phyloP scores from a whole-genome alignment of 1,140 invertebrate genomes.

The Halyomorpha halys region DNA sequence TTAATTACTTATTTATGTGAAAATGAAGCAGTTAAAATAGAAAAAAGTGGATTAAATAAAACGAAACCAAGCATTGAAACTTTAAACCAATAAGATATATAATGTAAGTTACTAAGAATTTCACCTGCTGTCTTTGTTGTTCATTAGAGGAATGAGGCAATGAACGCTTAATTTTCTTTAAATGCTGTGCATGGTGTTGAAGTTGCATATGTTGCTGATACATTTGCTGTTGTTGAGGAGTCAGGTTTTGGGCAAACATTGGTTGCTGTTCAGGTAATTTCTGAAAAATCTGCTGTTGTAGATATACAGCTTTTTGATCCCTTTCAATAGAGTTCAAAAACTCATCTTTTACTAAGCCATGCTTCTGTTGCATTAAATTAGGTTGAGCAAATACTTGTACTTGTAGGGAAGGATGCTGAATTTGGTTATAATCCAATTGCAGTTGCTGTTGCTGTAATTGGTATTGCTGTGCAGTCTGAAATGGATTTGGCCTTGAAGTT shows the following conservation, averaged over 20 bases:
- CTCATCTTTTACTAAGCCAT: conserved; percentile 13
- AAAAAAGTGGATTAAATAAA: too few species aligned
- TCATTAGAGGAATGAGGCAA: conserved; percentile 31
- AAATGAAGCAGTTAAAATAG: too few species aligned
- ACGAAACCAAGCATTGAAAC: too few species aligned
- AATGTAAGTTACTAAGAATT: background rate
- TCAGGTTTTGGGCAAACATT: conserved; percentile 33
- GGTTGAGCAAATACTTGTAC: conserved; percentile 23
- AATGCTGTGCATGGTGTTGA: conserved; percentile 39
- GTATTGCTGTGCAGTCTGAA: conserved; percentile 32
- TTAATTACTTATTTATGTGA: too few species aligned
- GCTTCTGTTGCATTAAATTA: conserved; percentile 27
- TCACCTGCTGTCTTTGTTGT: conserved; percentile 25
- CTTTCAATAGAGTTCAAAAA: conserved; percentile 21
- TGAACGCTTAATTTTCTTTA: conserved; percentile 38
- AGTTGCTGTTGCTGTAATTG: conserved; percentile 31
- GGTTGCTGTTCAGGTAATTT: conserved; percentile 30
- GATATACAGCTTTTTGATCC: conserved; percentile 27
- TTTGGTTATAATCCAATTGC: conserved; percentile 28
- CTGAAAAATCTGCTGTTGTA: conserved; percentile 30
- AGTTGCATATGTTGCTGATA: conserved; percentile 41
- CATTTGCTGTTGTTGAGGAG: conserved; percentile 39
- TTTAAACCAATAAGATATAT: background rate
- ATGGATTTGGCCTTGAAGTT: conserved; percentile 27
- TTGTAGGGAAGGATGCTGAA: conserved; percentile 30